Conservation (phyloP, 2,797 vertebrate species). For the Arremon brunneinucha region DNA sequence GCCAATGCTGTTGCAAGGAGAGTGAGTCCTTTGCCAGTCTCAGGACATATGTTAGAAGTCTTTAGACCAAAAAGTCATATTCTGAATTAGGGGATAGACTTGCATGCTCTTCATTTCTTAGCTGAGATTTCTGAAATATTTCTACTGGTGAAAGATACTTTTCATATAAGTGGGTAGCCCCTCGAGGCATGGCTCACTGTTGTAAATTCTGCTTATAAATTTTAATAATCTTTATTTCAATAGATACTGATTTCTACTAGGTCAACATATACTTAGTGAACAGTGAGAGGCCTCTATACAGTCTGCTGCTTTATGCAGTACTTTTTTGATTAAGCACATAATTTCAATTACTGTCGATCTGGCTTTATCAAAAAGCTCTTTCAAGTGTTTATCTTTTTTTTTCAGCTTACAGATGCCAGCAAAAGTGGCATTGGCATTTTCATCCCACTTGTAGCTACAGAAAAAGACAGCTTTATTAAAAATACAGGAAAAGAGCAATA, state of each 20-base stretch:
- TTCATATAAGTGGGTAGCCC: background rate
- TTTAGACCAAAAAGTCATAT: background rate
- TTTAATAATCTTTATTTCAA: conserved; percentile 38
- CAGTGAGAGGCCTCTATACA: background rate
- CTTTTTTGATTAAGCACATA: background rate
- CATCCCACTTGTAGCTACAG: background rate
- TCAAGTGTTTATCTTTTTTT: background rate
- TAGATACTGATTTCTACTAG: conserved; percentile 14
- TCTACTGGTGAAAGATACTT: background rate
- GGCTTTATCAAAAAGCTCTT: background rate
- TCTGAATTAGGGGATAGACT: background rate
- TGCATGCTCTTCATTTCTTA: background rate
- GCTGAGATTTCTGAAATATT: background rate
- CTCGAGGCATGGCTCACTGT: background rate
- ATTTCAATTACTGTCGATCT: background rate
- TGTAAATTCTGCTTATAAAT: conserved; percentile 41
- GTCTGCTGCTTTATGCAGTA: background rate
- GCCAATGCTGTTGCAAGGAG: background rate
- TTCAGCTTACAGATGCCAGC: background rate
- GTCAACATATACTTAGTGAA: background rate
- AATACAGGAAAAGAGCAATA: background rate
- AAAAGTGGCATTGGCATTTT: background rate
- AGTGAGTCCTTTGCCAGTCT: background rate
- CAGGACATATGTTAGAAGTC: background rate
- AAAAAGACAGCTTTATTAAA: background rate